A percentile compares a stretch with the other conserved stretches of the same genome.
Evolutionary conservation across 2,113 vertebrate species (phyloP).

Genomic region (Erythrocercus mccallii): DNA sequence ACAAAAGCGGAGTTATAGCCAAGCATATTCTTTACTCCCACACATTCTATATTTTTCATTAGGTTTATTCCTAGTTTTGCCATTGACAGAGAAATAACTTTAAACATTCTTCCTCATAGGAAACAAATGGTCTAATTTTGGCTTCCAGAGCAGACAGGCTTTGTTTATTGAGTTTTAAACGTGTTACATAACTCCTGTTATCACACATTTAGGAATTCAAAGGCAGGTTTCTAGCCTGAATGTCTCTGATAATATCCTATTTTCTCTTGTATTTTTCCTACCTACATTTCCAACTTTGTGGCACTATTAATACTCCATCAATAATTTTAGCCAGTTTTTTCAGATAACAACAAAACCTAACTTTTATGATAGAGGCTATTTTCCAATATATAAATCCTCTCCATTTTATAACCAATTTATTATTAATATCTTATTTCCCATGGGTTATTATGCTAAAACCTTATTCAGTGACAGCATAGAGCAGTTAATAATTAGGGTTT

Average conservation of each 20-base stretch:
- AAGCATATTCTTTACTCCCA: constrained; percentile 35
- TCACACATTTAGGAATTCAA: constrained; percentile 47
- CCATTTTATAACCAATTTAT: neutral
- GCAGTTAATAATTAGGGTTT: constrained; percentile 11
- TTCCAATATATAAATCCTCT: constrained; percentile 16
- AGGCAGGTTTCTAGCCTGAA: constrained; percentile 29
- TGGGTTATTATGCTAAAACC: neutral
- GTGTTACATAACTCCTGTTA: constrained; percentile 57
- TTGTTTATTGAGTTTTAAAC: constrained; percentile 58
- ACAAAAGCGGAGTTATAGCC: constrained; percentile 30
- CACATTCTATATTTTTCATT: constrained; percentile 49
- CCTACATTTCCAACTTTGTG: constrained; percentile 40
- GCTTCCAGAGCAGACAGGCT: constrained; percentile 25
- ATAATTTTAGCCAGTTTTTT: constrained; percentile 51
- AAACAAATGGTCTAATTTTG: constrained; percentile 57
- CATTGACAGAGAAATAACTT: constrained; percentile 52
- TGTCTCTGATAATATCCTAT: constrained; percentile 40
- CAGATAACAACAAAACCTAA: neutral
- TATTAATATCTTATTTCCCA: neutral
- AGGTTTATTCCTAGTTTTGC: constrained; percentile 61
- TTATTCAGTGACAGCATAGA: constrained; percentile 23
- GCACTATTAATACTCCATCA: constrained; percentile 43
- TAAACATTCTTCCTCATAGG: constrained; percentile 15
- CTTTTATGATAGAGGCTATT: constrained; percentile 23
- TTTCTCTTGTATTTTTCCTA: constrained; percentile 57